phyloP scores from a whole-genome alignment of 64 coral and sea anemone genomes.

The Dendrophyllia cribrosa region DNA sequence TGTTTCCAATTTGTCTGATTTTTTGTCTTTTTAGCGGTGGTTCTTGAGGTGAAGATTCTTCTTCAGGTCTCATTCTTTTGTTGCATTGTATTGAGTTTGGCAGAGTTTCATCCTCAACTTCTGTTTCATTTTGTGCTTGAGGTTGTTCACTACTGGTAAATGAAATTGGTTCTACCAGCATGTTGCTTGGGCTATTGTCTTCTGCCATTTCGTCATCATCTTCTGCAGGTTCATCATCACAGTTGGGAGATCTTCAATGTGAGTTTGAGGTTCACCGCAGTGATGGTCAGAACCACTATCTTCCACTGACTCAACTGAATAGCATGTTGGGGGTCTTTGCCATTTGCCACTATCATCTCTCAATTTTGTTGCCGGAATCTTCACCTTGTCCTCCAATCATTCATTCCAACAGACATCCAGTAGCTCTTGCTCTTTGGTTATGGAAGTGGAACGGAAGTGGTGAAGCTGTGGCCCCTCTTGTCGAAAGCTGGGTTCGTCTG shows the following conservation, averaged over 20 bases:
- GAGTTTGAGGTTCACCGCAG: not conserved
- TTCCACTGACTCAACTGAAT: not conserved
- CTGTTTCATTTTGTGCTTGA: not conserved
- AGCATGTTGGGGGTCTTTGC: not conserved
- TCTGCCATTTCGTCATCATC: not conserved
- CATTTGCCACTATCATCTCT: slow-evolving; percentile 30
- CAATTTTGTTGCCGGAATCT: not conserved
- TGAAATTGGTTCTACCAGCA: not conserved
- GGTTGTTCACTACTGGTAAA: not conserved
- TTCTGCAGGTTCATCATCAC: not conserved
- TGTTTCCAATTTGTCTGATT: not conserved
- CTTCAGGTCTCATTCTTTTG: slow-evolving; percentile 4
- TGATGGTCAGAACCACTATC: not conserved
- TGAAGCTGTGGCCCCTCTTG: slow-evolving; percentile 6
- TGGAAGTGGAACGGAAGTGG: slow-evolving; percentile 11
- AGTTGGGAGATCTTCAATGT: not conserved
- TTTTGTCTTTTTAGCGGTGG: not conserved
- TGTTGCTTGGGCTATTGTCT: not conserved
- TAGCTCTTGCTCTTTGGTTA: not conserved
- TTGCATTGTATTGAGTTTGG: not conserved
- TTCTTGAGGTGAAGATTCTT: not conserved
- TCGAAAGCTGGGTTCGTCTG: not conserved
- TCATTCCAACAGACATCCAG: not conserved
- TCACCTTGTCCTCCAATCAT: not conserved
- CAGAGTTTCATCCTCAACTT: no score